Conservation (phyloP, 1,140 invertebrate species). For the Drosophila neocordata region DNA sequence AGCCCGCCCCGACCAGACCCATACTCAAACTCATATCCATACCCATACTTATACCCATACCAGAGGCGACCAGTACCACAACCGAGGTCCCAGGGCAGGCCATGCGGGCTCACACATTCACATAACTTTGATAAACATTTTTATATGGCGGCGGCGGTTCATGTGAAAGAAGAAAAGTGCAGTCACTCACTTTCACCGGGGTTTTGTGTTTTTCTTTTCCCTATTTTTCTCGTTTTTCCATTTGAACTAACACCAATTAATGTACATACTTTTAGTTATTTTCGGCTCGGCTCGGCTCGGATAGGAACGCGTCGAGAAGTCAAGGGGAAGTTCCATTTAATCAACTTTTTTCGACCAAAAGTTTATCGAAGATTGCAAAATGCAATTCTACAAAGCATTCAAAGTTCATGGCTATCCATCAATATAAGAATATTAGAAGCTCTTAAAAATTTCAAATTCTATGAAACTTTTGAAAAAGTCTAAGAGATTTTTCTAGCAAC, state of each 20-base stretch:
- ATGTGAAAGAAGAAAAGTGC: constrained; percentile 63
- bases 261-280: constrained; percentile 3
- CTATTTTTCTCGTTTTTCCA: constrained; percentile 28
- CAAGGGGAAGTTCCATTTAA: neutral
- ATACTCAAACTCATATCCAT: neutral
- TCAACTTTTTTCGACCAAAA: neutral
- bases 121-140: constrained; percentile 75
- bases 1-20: too few species aligned
- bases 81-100: constrained; percentile 7
- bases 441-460: too few species aligned
- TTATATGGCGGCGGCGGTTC: constrained; percentile 52
- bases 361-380: neutral
- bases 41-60: neutral
- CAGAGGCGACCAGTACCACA: constrained; percentile 15
- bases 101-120: constrained; percentile 73
- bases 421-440: too few species aligned
- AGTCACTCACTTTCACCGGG: constrained; percentile 59
- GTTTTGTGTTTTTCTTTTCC: constrained; percentile 5
- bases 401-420: too few species aligned
- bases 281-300: neutral
- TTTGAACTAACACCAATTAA: constrained; percentile 55
- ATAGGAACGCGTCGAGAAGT: too few species aligned
- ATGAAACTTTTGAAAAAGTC: too few species aligned
- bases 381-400: neutral
- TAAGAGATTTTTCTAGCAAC: too few species aligned